phyloP scores from a whole-genome alignment of 2,113 vertebrate genomes.

The Pogona vitticeps region DNA sequence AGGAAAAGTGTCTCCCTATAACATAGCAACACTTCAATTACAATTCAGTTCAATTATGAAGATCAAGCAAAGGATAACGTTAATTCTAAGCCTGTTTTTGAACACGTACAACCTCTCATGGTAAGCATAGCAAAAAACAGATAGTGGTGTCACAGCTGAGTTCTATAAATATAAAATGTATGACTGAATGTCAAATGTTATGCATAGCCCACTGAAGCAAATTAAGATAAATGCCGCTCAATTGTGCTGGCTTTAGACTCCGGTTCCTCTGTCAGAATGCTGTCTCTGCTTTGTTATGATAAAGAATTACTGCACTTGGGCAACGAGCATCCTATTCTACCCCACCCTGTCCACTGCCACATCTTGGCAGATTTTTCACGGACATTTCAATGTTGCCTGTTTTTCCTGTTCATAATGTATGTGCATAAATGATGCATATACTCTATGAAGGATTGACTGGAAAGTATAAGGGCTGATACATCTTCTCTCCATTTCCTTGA shows the following conservation, averaged over 20 bases:
- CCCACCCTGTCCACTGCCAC: slow-evolving; percentile 2
- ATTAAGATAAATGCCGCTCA: slow-evolving; percentile 62
- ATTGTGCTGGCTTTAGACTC: slow-evolving; percentile 47
- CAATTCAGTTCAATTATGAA: slow-evolving; percentile 27
- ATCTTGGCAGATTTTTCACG: slow-evolving; percentile 34
- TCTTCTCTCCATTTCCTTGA: slow-evolving; percentile 15
- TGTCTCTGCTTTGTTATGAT: slow-evolving; percentile 55
- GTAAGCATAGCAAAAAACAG: slow-evolving; percentile 33
- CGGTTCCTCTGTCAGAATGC: slow-evolving; percentile 24
- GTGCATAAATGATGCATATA: neutral
- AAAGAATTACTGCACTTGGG: slow-evolving; percentile 51
- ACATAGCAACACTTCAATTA: slow-evolving; percentile 11
- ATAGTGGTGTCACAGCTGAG: slow-evolving; percentile 33
- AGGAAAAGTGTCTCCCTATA: neutral
- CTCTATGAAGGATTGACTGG: slow-evolving; percentile 33
- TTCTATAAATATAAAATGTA: slow-evolving; percentile 43
- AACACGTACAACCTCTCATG: slow-evolving; percentile 36
- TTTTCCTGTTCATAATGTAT: slow-evolving; percentile 20
- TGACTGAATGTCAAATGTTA: slow-evolving; percentile 52
- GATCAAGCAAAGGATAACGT: slow-evolving; percentile 15
- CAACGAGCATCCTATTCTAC: neutral
- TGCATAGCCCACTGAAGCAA: slow-evolving; percentile 54
- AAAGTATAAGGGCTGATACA: neutral
- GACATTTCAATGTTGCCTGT: slow-evolving; percentile 30
- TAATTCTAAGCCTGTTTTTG: slow-evolving; percentile 34